Evolutionary conservation across 2,113 vertebrate genomes (phyloP).

Genomic region (Archilochus colubris): DNA sequence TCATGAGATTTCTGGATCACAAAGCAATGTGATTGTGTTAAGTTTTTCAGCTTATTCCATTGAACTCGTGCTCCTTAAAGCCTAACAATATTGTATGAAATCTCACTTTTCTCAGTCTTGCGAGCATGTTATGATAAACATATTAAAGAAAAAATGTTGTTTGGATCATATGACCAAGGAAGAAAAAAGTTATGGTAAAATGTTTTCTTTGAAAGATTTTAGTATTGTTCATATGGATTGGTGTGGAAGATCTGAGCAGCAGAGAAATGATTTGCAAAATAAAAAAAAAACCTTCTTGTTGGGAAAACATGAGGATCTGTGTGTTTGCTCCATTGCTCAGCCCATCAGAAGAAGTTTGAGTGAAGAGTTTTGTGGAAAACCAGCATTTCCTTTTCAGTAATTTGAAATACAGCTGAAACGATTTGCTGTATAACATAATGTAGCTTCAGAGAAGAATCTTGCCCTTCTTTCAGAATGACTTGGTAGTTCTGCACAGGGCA

Average conservation of each 20-base stretch:
- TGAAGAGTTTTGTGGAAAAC: background rate
- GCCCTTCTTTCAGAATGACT: background rate
- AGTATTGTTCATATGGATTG: background rate
- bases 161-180: background rate
- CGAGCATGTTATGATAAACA: background rate
- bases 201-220: background rate
- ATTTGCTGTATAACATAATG: background rate
- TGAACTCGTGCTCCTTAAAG: background rate
- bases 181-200: background rate
- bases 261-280: background rate
- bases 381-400: background rate
- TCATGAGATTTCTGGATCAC: background rate
- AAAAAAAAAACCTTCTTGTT: background rate
- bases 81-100: background rate
- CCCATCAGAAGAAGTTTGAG: background rate
- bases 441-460: background rate
- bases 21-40: background rate
- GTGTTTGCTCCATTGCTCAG: background rate
- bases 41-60: background rate
- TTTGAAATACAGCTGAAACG: background rate
- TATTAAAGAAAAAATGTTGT: background rate
- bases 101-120: conserved; percentile 1
- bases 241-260: background rate
- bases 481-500: background rate
- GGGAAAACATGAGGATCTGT: background rate